Base-by-base conservation (phyloP, 92 coral and sea anemone species). In the Pocillopora meandrina region DNA sequence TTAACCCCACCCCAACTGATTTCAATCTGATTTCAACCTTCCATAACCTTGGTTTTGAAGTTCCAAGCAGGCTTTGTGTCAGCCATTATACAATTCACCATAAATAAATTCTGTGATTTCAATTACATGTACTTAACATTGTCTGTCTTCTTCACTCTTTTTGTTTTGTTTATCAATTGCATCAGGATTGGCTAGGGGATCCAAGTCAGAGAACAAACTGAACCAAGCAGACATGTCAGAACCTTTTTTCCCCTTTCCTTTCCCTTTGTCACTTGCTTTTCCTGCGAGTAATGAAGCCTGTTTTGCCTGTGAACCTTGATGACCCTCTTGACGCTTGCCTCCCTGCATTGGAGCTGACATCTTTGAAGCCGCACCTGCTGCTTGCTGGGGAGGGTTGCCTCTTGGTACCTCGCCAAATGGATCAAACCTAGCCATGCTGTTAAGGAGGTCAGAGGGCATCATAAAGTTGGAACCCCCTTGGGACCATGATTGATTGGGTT, bases 141-240 rank as follows among this genome's bases (percentile, higher is more conserved):
- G 91, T 5, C 96, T 91, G 6, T 93, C 93, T 36, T 93, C 99
- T 65, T 96, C 99, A 36, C 91, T 92, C 71, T 90, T 88, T 77
- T 87, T 90, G 72, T 92, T 95, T 42, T 94, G 95, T 74, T 92
- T 88, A 31, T 96, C 99, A 42, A 96, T 89, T 12, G 99, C 99
- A 70, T 96, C 99, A 31, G 99, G 99, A 89, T 96, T 96, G 21
- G 99, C 95, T 47, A 96, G 77, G 1, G 99, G 99, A 89, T 96
- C 99, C 49, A 96, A 87, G 85, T 96, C 99, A 21, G 98, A 94
- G 62, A 96, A 96, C 90, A 96, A 80, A 87, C 93, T 96, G 78
- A 96, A 89, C 99, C 99, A 96, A 18, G 99, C 93, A 9, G 99
- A 96, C 89, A 95, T 85, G 76, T 96, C 98, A 10, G 92, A 89